These are phyloP conservation scores for Epinephelus malabaricus DNA, from an alignment of 2,797 vertebrate species.

Conservation along the genomic window DNA sequence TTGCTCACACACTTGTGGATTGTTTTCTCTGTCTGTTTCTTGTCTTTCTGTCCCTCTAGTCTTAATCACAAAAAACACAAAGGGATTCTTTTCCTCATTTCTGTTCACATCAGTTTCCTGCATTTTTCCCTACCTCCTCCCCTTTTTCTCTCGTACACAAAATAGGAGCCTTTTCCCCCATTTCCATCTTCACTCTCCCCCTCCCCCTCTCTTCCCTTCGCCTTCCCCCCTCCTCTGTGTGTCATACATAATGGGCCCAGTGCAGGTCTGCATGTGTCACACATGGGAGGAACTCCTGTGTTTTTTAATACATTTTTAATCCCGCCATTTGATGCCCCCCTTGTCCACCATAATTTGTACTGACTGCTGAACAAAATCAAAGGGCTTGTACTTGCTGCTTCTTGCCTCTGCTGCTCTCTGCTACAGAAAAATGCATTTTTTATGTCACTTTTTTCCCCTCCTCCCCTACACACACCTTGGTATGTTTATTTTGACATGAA, in stretches of 20 bases:
- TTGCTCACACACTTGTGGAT: constrained; percentile 31
- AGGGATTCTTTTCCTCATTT: constrained; percentile 31
- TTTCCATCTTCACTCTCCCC: constrained; percentile 53
- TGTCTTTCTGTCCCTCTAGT: constrained; percentile 20
- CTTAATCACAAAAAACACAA: constrained; percentile 28
- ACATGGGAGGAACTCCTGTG: constrained; percentile 83
- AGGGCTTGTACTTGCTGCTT: constrained; percentile 74
- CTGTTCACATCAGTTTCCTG: constrained; percentile 41
- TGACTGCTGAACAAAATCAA: constrained; percentile 86
- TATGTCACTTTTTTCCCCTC: constrained; percentile 40
- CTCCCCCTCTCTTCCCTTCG: constrained; percentile 23
- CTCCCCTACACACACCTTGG: constrained; percentile 62
- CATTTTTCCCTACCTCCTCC: constrained; percentile 15
- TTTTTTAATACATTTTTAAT: constrained; percentile 88
- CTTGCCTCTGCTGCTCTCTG: constrained; percentile 67
- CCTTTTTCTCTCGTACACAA: constrained; percentile 48
- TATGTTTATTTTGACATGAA: constrained; percentile 83
- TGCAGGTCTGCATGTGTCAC: constrained; percentile 78
- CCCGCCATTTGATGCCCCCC: constrained; percentile 83
- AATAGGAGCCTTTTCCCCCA: constrained; percentile 46
- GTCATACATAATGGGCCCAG: constrained; percentile 79
- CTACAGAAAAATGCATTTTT: constrained; percentile 78
- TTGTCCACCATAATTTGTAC: constrained; percentile 85
- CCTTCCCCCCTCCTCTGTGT: constrained; percentile 59
- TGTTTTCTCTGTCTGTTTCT: constrained; percentile 16